phyloP scores from a whole-genome alignment of 1,140 invertebrate genomes.

The Megalopta genalis region DNA sequence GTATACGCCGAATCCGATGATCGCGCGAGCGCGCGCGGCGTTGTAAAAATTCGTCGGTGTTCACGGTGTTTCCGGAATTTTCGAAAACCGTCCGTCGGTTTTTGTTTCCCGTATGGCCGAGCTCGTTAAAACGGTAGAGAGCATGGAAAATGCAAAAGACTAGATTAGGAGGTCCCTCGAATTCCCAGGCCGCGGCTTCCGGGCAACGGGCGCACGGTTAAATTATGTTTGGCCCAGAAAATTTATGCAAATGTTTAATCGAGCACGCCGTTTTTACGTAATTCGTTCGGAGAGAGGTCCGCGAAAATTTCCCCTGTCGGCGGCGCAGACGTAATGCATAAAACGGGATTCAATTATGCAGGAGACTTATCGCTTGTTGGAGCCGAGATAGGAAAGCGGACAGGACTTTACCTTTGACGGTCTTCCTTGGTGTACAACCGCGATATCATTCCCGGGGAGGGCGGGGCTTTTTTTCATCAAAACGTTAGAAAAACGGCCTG shows the following conservation, averaged over 20 bases:
- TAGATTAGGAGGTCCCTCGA: background rate
- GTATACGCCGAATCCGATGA: too few relatives aligned
- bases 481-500: conserved; percentile 21
- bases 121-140: background rate
- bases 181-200: background rate
- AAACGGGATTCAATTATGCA: conserved; percentile 39
- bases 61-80: too few relatives aligned
- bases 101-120: background rate
- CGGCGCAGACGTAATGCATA: conserved; percentile 30
- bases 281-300: background rate
- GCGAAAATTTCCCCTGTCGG: conserved; percentile 3
- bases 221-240: conserved; percentile 4
- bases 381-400: conserved; percentile 11
- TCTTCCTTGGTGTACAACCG: conserved; percentile 13
- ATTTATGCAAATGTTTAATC: conserved; percentile 13
- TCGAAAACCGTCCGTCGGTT: background rate
- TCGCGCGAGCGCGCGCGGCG: too few relatives aligned
- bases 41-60: too few relatives aligned
- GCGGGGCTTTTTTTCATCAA: too few relatives aligned
- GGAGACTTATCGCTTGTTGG: conserved; percentile 38
- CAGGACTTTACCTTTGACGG: conserved; percentile 4
- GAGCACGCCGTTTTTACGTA: background rate
- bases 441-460: background rate
- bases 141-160: background rate
- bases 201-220: background rate